These are phyloP conservation scores for Cossypha polioptera DNA, from an alignment of 2,797 vertebrate species.

Conservation along the genomic window DNA sequence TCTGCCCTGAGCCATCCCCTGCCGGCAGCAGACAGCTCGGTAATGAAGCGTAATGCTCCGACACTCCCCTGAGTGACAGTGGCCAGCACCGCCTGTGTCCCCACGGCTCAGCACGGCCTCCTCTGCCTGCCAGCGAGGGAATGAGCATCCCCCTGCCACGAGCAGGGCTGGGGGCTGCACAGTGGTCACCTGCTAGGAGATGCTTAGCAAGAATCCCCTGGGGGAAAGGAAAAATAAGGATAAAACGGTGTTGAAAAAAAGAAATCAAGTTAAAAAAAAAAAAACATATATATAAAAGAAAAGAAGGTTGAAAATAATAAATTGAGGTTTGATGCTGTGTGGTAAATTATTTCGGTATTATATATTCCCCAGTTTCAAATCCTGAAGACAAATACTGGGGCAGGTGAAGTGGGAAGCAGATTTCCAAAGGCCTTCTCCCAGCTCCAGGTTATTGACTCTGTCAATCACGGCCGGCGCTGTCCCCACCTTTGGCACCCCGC, in stretches of 20 bases:
- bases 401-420: conserved; percentile 3
- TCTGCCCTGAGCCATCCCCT: conserved; percentile 49
- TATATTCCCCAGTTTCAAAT: not conserved
- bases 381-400: not conserved
- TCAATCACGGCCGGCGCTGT: not conserved
- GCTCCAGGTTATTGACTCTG: conserved; percentile 25
- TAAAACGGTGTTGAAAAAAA: not conserved
- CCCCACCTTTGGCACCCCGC: not conserved
- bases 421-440: conserved; percentile 2
- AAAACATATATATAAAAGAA: not conserved
- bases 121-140: not conserved
- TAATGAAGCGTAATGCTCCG: conserved; percentile 63
- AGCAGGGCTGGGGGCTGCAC: not conserved
- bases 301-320: not conserved
- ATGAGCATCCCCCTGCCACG: not conserved
- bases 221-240: not conserved
- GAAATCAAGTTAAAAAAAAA: not conserved
- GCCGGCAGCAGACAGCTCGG: conserved; percentile 67
- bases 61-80: conserved; percentile 59
- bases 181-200: not conserved
- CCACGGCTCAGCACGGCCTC: not conserved
- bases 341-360: conserved; percentile 3
- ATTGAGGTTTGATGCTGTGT: not conserved
- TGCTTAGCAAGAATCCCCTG: not conserved
- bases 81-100: conserved; percentile 25